Conservation (phyloP, 53 echinoderm and acorn worm species). For the Antedon mediterranea region DNA sequence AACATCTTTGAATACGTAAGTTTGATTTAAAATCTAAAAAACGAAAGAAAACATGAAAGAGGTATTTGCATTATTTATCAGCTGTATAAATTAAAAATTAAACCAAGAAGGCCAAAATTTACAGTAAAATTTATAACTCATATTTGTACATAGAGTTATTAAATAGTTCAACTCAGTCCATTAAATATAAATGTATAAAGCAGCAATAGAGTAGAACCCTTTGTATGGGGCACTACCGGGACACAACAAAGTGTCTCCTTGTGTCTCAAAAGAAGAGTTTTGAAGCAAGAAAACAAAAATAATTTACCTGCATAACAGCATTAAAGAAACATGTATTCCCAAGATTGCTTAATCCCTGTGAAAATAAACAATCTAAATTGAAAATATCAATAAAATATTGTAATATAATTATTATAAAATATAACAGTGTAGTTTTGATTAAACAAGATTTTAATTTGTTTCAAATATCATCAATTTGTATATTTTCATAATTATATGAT, state of each 20-base stretch:
- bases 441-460: too few relatives aligned
- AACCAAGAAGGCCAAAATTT: background rate
- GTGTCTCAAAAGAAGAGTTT: too few relatives aligned
- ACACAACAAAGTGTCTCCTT: too few relatives aligned
- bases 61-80: background rate
- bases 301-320: constrained; percentile 93
- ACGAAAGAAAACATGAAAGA: background rate
- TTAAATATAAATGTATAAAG: too few relatives aligned
- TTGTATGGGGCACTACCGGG: too few relatives aligned
- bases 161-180: background rate
- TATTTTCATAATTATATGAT: too few relatives aligned
- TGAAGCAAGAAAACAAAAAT: background rate
- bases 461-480: too few relatives aligned
- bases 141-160: background rate
- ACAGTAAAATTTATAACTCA: too few relatives aligned
- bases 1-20: background rate
- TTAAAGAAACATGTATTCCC: constrained; percentile 99
- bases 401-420: too few relatives aligned
- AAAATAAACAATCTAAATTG: background rate
- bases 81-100: background rate
- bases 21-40: background rate
- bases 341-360: constrained; percentile 81
- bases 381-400: too few relatives aligned
- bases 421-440: too few relatives aligned
- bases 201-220: too few relatives aligned